Conservation (phyloP, 2,888 invertebrate genomes). For the Pseudococcus longispinus region DNA sequence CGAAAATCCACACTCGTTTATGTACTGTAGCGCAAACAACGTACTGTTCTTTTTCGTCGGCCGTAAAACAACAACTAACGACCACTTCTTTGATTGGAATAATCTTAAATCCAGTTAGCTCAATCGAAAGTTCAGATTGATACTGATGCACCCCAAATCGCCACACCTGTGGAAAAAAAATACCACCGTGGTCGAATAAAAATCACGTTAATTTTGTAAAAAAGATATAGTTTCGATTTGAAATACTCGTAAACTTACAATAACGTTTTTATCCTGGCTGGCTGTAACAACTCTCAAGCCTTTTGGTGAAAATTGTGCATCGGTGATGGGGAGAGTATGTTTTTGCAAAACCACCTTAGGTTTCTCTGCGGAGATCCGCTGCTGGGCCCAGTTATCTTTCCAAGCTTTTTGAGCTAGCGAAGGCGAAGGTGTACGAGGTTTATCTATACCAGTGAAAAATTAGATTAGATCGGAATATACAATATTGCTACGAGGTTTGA, state of each 20-base stretch:
- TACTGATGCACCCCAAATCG: not conserved
- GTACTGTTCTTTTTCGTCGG: not conserved
- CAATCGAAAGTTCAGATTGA: not conserved
- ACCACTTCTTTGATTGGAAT: not conserved
- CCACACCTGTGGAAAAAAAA: not conserved
- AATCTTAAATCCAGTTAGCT: not conserved
- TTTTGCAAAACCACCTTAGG: slow-evolving; percentile 17
- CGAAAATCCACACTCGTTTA: not conserved
- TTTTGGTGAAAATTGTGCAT: slow-evolving; percentile 56
- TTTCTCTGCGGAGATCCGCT: slow-evolving; percentile 16
- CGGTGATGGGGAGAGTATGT: slow-evolving; percentile 49
- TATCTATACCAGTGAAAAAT: not conserved
- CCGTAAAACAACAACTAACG: not conserved
- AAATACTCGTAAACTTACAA: slow-evolving; percentile 21
- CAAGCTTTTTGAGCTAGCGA: slow-evolving; percentile 53
- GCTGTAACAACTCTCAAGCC: slow-evolving; percentile 50
- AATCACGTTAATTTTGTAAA: too few species aligned
- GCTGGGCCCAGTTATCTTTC: slow-evolving; percentile 48
- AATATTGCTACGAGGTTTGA: not conserved
- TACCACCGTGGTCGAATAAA: not conserved
- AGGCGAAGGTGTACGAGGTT: slow-evolving; percentile 58
- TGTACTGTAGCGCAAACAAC: not conserved
- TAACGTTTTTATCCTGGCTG: slow-evolving; percentile 47
- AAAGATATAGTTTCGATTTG: too few species aligned
- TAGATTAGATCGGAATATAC: not conserved